Evolutionary conservation across 2,888 invertebrate genomes (phyloP).

Genomic region (Cancer borealis): DNA sequence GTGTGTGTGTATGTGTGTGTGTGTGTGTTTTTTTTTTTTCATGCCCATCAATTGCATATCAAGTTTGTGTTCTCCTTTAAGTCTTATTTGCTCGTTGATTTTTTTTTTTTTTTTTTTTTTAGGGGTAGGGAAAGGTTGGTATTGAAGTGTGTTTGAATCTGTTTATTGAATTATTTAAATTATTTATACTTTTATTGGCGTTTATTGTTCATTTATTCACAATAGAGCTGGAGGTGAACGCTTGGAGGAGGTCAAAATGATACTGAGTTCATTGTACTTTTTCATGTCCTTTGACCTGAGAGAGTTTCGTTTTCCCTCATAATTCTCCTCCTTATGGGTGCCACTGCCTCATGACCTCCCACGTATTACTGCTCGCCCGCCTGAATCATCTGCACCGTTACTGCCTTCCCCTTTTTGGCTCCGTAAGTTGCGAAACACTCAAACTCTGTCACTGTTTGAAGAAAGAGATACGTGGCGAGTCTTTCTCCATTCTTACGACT

Average conservation of each 20-base stretch:
- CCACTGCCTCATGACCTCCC: background rate
- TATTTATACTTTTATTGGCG: background rate
- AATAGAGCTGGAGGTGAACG: background rate
- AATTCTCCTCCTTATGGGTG: background rate
- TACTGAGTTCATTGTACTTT: background rate
- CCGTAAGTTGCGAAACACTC: background rate
- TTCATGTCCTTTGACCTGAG: background rate
- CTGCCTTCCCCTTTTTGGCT: background rate
- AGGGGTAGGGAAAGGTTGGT: background rate
- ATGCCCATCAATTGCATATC: background rate
- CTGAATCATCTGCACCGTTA: background rate
- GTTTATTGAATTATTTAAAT: background rate
- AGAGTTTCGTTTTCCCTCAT: background rate
- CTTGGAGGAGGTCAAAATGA: background rate
- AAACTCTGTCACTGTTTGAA: background rate
- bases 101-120: background rate
- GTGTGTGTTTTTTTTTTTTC: background rate
- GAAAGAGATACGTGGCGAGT: conserved; percentile 25
- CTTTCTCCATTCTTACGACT: background rate
- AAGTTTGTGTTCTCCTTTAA: background rate
- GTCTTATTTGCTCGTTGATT: background rate
- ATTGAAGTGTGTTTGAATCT: background rate
- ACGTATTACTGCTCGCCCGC: background rate
- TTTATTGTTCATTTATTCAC: background rate
- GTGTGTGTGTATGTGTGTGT: background rate